Evolutionary conservation across 2,797 vertebrate species (phyloP).

Genomic region (Gymnothorax javanicus): DNA sequence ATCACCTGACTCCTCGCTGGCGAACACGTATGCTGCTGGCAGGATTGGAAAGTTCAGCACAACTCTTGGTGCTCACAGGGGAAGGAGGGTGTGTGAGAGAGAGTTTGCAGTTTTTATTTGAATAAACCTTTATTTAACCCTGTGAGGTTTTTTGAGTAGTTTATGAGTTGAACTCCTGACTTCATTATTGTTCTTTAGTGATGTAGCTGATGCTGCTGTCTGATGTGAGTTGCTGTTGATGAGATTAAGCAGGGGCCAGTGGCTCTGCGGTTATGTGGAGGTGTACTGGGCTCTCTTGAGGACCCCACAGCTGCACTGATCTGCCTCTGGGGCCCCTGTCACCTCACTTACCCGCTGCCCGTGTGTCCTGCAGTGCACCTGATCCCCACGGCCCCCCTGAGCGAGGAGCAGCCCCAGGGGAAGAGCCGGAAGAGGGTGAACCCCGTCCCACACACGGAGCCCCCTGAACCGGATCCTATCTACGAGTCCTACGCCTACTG

Average conservation of each 20-base stretch:
- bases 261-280: no score
- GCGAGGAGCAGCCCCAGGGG: constrained; percentile 70
- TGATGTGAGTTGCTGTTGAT: no score
- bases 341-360: not conserved
- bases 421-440: constrained; percentile 91
- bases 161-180: no score
- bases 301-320: no score
- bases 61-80: not conserved
- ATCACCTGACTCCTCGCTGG: no score
- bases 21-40: not conserved
- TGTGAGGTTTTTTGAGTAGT: no score
- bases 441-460: constrained; percentile 78
- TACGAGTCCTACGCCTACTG: constrained; percentile 89
- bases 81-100: not conserved
- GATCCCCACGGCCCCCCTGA: constrained; percentile 75
- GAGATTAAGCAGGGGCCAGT: no score
- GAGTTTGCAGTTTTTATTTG: not conserved
- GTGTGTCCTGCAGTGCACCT: constrained; percentile 76
- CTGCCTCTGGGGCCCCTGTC: no score
- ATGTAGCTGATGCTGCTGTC: no score
- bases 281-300: no score
- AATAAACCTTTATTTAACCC: no score
- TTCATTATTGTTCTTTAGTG: no score
- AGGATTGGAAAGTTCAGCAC: not conserved
- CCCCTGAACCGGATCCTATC: constrained; percentile 78